A percentile compares a stretch with the other conserved stretches of the same genome.
These are phyloP conservation scores for Drosophila kuntzei DNA, from an alignment of 2,888 invertebrate species.

Conservation along the genomic window DNA sequence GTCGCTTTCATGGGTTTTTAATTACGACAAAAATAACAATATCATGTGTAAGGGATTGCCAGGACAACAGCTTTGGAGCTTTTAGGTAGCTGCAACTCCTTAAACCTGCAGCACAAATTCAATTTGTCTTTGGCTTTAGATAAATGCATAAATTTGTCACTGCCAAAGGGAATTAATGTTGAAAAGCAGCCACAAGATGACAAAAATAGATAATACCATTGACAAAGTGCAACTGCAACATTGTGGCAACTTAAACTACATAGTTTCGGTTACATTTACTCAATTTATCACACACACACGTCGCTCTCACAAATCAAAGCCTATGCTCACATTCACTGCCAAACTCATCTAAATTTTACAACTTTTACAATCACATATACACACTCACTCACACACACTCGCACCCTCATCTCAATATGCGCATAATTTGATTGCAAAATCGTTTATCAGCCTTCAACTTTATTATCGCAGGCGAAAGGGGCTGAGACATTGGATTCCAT, in stretches of 20 bases:
- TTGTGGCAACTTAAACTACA: slow-evolving; percentile 40
- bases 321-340: background rate
- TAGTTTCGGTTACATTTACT: slow-evolving; percentile 26
- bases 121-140: slow-evolving; percentile 44
- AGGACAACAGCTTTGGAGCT: slow-evolving; percentile 24
- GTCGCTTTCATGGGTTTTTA: slow-evolving; percentile 78
- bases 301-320: slow-evolving; percentile 12
- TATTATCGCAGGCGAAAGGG: slow-evolving; percentile 70
- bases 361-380: slow-evolving; percentile 24
- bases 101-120: slow-evolving; percentile 31
- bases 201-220: slow-evolving; percentile 24
- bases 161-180: slow-evolving; percentile 41
- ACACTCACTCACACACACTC: slow-evolving; percentile 16
- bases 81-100: slow-evolving; percentile 14
- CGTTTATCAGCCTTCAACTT: slow-evolving; percentile 82
- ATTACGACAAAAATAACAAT: slow-evolving; percentile 78
- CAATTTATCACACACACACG: slow-evolving; percentile 12
- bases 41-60: slow-evolving; percentile 57
- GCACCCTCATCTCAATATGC: slow-evolving; percentile 52
- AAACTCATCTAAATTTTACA: slow-evolving; percentile 38
- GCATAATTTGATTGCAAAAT: slow-evolving; percentile 83
- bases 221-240: slow-evolving; percentile 11
- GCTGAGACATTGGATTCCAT: slow-evolving; percentile 60
- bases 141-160: slow-evolving; percentile 59
- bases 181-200: slow-evolving; percentile 16